Conservation (phyloP, 2,113 vertebrate species). For the Astur gentilis region DNA sequence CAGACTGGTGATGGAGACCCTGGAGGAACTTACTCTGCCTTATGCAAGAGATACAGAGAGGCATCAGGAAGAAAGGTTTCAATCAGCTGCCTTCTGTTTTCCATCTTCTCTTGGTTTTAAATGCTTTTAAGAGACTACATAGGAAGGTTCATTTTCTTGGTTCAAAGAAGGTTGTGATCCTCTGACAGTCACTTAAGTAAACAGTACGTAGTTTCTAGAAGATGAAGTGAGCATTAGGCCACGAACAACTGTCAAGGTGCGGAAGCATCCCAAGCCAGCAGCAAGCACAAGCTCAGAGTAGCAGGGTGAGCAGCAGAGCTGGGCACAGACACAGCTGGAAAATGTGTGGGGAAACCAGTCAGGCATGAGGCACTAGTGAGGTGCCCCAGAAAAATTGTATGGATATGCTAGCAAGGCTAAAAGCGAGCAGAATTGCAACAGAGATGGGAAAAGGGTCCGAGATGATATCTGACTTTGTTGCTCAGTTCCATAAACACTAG, state of each 20-base stretch:
- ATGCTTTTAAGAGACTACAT: not conserved
- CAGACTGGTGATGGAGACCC: not conserved
- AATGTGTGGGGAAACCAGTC: rapidly evolving
- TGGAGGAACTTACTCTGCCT: not conserved
- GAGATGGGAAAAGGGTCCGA: not conserved
- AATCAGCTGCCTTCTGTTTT: not conserved
- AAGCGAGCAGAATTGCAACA: not conserved
- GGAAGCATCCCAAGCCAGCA: not conserved
- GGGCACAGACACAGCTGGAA: not conserved
- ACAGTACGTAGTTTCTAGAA: not conserved
- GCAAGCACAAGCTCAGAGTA: not conserved
- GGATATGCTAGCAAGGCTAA: not conserved
- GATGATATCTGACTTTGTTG: rapidly evolving
- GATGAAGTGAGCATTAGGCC: not conserved
- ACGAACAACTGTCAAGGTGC: not conserved
- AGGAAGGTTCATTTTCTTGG: not conserved
- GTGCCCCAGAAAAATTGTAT: not conserved
- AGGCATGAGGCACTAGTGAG: not conserved
- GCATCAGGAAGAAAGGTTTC: not conserved
- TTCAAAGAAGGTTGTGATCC: not conserved
- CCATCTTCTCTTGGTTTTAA: not conserved
- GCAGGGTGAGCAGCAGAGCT: not conserved
- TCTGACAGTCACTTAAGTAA: not conserved
- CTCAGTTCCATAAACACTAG: not conserved
- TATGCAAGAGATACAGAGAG: not conserved